Conservation (phyloP, 2,888 invertebrate species). For the Nycteola revayana region DNA sequence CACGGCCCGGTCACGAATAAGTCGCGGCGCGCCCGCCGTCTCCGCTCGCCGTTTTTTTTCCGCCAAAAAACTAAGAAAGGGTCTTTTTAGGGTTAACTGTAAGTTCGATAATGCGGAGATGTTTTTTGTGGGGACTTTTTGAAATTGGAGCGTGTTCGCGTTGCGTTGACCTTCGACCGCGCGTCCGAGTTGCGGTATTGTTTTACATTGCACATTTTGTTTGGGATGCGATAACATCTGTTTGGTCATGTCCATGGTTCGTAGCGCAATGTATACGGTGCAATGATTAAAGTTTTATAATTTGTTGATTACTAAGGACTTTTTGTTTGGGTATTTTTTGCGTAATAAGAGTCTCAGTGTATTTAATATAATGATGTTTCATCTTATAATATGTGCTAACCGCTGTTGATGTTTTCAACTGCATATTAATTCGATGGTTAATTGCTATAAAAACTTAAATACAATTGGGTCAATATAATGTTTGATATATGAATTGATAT, state of each 20-base stretch:
- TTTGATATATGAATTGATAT: no score
- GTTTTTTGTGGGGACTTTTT: constrained; percentile 45
- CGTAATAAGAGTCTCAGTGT: constrained; percentile 7
- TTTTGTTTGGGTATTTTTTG: constrained; percentile 21
- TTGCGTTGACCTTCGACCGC: constrained; percentile 43
- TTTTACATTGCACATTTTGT: constrained; percentile 41
- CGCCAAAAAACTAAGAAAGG: constrained; percentile 75
- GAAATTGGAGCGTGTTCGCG: constrained; percentile 41
- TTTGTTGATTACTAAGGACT: no score
- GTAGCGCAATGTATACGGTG: constrained; percentile 16
- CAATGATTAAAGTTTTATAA: no score
- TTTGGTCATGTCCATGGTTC: constrained; percentile 2
- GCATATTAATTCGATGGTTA: background rate
- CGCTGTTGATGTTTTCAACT: constrained; percentile 1
- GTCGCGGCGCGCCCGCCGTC: constrained; percentile 45
- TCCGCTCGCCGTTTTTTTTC: constrained; percentile 59
- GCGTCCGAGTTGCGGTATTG: constrained; percentile 16
- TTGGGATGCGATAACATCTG: constrained; percentile 32
- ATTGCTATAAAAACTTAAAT: constrained; percentile 1
- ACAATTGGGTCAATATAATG: no score
- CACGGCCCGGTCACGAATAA: constrained; percentile 74
- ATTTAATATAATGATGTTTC: constrained; percentile 11
- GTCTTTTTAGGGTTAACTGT: constrained; percentile 74
- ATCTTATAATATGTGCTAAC: constrained; percentile 12
- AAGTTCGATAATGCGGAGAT: constrained; percentile 51